These are phyloP conservation scores for Rissa tridactyla DNA, from an alignment of 2,113 vertebrate species.

Conservation along the genomic window DNA sequence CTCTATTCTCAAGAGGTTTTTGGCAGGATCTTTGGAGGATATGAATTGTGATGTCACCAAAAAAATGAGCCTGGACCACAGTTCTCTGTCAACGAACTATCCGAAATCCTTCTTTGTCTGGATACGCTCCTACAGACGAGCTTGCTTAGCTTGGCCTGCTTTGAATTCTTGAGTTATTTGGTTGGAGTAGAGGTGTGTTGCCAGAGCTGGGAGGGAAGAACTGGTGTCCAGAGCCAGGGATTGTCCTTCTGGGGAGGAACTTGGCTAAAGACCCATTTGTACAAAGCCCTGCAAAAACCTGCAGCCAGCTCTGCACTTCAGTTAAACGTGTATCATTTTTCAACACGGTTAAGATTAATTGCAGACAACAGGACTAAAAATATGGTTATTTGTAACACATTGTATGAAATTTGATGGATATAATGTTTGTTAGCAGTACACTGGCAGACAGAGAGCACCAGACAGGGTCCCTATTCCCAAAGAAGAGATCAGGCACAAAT, in stretches of 20 bases:
- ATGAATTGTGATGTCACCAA: constrained; percentile 53
- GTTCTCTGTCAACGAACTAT: neutral
- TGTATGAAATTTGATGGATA: neutral
- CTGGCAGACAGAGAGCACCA: neutral
- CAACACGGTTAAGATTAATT: constrained; percentile 3
- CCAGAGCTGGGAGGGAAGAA: constrained; percentile 32
- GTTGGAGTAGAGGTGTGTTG: constrained; percentile 29
- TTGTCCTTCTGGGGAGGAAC: constrained; percentile 39
- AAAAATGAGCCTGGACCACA: constrained; percentile 1
- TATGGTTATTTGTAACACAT: neutral
- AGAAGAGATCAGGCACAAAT: neutral
- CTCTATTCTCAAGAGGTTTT: constrained; percentile 39
- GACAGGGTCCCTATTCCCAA: neutral
- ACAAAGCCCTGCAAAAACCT: constrained; percentile 1
- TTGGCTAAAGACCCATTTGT: neutral
- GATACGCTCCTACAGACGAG: neutral
- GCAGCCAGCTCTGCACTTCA: neutral
- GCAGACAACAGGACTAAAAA: constrained; percentile 4
- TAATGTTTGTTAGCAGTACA: neutral
- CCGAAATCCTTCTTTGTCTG: neutral
- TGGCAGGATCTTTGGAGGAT: constrained; percentile 30
- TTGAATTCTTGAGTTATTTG: constrained; percentile 33
- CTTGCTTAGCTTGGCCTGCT: constrained; percentile 31
- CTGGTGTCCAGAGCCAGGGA: constrained; percentile 27
- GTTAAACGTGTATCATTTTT: constrained; percentile 27